Percentiles rank a stretch among this genome's conserved stretches.
Conservation (phyloP, 1,140 invertebrate genomes). For the Drosophila azteca region DNA sequence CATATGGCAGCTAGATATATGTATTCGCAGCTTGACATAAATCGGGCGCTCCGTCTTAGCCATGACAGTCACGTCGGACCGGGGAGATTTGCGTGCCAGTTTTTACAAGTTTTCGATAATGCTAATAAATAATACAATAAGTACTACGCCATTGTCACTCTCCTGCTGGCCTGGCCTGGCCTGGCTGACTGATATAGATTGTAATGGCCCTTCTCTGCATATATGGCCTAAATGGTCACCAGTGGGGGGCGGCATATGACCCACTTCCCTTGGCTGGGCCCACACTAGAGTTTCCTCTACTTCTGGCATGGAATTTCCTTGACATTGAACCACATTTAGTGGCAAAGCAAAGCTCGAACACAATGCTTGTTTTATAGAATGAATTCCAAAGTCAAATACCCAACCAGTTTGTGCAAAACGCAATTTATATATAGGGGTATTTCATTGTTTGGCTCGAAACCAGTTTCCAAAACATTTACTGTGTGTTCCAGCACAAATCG, state of each 20-base stretch:
- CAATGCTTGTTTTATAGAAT: constrained; percentile 44
- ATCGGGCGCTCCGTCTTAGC: constrained; percentile 45
- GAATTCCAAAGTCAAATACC: constrained; percentile 54
- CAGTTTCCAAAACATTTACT: constrained; percentile 35
- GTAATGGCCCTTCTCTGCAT: constrained; percentile 34
- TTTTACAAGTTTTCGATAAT: constrained; percentile 59
- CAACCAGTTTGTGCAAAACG: constrained; percentile 44
- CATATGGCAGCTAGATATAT: constrained; percentile 29
- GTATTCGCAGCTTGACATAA: constrained; percentile 53
- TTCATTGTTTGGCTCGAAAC: constrained; percentile 42
- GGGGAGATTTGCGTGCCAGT: constrained; percentile 52
- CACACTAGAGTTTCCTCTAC: constrained; percentile 25
- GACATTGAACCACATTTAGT: constrained; percentile 73
- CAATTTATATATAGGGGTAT: constrained; percentile 21
- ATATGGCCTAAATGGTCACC: constrained; percentile 43
- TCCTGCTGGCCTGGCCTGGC: constrained; percentile 15
- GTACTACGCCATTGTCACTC: constrained; percentile 48
- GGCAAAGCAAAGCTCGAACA: constrained; percentile 35
- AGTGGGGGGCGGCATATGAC: constrained; percentile 28
- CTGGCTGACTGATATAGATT: constrained; percentile 13
- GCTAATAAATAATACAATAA: constrained; percentile 40
- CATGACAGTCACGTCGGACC: constrained; percentile 57
- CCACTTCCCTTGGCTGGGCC: constrained; percentile 33
- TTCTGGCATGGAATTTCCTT: constrained; percentile 51
- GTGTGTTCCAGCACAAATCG: no score